Base-by-base conservation (phyloP, 2,888 invertebrate species). In the Apamea anceps region DNA sequence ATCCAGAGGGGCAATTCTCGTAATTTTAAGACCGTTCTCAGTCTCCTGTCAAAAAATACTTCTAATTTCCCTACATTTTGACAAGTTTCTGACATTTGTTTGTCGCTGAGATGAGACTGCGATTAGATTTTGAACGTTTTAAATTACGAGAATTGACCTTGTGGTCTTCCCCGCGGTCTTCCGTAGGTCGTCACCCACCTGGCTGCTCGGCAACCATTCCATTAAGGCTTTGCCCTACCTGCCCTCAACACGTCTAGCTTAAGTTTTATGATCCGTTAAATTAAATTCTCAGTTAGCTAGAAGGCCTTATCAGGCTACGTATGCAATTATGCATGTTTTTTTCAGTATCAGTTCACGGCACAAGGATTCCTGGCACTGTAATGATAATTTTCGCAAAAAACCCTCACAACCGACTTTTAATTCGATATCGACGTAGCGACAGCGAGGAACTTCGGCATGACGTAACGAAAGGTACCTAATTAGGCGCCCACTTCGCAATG, bases 401-500 rank as follows among this genome's bases (percentile, higher is more conserved):
- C 82, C 42, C 13, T 83, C 21, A 70, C 25, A 75, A 82, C 81
- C 75, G 72, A 80, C 62, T 86, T 78, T 76, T 72, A 86, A 77
- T 84, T 81, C 81, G 72, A 81, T 86, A 84, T 84, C 84, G 81
- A 84, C 82, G 51, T 78, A 81, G 76, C 86, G 80, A 81, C 81
- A 75, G 67, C 82, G 48, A 79, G 75, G 60, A 77, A 82, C 80
- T 77, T 80, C 28, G 72, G 77, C 74, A 74, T 85, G 79, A 81
- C 78, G 77, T 81, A 80, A 85, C 73, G 75, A 81, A 85, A 80
- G 72, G 60, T 57, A 62, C 80, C 68, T 81, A 87, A 87, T 88
- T 87, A 88, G 84, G 81, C 87, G 89, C 75, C 79, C 73, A 85
- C 83, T 79, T 84, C 75, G 82, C 70, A 84, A 74, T 83, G 72